Conservation (phyloP, 30 jellyfish, hydroid and myxozoan species). For the Mastigias papua region DNA sequence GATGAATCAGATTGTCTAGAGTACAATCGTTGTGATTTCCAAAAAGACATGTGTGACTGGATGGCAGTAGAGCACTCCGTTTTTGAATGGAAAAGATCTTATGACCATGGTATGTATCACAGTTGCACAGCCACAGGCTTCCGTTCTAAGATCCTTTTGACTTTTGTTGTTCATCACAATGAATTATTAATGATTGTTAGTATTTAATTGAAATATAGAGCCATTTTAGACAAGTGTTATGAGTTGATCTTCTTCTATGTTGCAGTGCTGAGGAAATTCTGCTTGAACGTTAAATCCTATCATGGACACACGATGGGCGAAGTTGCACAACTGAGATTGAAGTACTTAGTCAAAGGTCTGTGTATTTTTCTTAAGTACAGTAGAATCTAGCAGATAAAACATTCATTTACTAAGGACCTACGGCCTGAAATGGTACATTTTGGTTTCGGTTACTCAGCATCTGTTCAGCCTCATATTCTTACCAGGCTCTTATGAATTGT, state of each 20-base stretch:
- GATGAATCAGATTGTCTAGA: constrained; percentile 56
- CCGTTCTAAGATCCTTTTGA: background rate
- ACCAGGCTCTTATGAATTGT: too few relatives aligned
- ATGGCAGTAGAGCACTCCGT: background rate
- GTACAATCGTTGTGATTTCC: constrained; percentile 52
- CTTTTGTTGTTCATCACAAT: too few relatives aligned
- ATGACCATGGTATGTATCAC: constrained; percentile 5
- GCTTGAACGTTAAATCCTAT: background rate
- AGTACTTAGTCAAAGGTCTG: constrained; percentile 20
- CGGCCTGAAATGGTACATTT: too few relatives aligned
- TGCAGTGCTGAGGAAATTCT: background rate
- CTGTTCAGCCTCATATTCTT: too few relatives aligned
- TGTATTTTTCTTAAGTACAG: too few relatives aligned
- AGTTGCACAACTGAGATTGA: constrained; percentile 1
- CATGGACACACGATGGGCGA: background rate
- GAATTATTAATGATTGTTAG: too few relatives aligned
- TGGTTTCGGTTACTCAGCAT: too few relatives aligned
- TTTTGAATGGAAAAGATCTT: constrained; percentile 35
- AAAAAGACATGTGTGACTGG: constrained; percentile 64
- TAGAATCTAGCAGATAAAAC: too few relatives aligned
- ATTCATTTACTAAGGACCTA: too few relatives aligned
- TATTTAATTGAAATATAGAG: too few relatives aligned
- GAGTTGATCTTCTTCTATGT: background rate
- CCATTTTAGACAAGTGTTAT: too few relatives aligned
- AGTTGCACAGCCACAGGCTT: background rate